These are phyloP conservation scores for Sphaerodactylus townsendi DNA, from an alignment of 2,113 vertebrate genomes.

Conservation along the genomic window DNA sequence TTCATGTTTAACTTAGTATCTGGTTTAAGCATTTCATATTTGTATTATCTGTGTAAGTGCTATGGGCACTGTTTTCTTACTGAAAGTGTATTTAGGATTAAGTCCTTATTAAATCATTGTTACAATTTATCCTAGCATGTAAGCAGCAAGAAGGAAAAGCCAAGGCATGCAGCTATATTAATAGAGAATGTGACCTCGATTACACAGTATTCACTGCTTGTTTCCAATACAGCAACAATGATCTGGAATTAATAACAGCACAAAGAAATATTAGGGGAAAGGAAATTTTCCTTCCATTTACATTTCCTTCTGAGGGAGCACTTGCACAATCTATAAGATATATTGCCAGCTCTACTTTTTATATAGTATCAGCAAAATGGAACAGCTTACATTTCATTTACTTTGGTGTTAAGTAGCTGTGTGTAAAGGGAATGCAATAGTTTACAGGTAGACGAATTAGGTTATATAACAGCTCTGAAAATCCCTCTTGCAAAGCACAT, in stretches of 20 bases:
- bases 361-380: conserved; percentile 1
- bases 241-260: not conserved
- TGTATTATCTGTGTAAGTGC: not conserved
- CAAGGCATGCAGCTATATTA: not conserved
- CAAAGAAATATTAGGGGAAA: not conserved
- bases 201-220: not conserved
- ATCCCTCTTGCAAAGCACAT: not conserved
- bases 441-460: conserved; percentile 1
- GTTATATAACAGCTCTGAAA: conserved; percentile 1
- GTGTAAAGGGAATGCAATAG: not conserved
- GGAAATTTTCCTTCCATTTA: not conserved
- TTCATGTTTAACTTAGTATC: not conserved
- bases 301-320: not conserved
- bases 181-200: not conserved
- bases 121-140: not conserved
- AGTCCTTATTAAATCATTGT: not conserved
- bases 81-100: not conserved
- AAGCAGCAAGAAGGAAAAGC: not conserved
- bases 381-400: conserved; percentile 15
- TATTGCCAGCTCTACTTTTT: conserved; percentile 1
- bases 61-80: not conserved
- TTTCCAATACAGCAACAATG: not conserved
- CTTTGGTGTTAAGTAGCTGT: not conserved
- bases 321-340: not conserved
- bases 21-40: not conserved